Evolutionary conservation across 2,888 invertebrate species (phyloP), one percentile per base, ranked within the genome.

Genomic region (Orchesella flavescens): DNA sequence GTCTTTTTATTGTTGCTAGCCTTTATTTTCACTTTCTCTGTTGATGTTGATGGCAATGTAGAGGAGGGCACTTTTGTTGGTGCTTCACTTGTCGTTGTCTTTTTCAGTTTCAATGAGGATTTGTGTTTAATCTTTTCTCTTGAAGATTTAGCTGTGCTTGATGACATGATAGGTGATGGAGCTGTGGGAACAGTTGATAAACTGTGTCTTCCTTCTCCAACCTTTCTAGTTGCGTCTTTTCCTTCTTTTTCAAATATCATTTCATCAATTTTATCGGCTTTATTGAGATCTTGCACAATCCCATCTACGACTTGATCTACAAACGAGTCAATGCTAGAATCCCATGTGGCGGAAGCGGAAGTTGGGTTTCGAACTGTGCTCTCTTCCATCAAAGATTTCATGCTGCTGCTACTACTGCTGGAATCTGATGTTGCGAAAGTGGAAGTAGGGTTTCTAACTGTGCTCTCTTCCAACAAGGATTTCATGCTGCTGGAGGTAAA

Each of bases 281-380:
- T 83, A 53, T 85, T 84, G 15, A 85, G 46, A 46, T 83, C 80
- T 5, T 68, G 63, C 10, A 84, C 85, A 69, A 85, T 80, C n/a
- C 85, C 83, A 68, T 83, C 83, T 4, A 85, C 84, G 12, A 85
- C 85, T 68, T 85, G 84, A 61, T 85, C 84, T 1, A 85, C 80
- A 55, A 85, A 85, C 21, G 77, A 77, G 71, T 85, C 84, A 34
- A 85, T 73, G 61, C 79, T 84, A 15, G 68, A 57, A 21, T 84
- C 84, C 84, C 78, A 84, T 17, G 68, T 53, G 34, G 59, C 49
- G n/a, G 79, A 71, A 19, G 59, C 13, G 13, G 79, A 61, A 19
- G 68, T 23, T 9, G 44, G 34, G 55, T 12, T 68, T n/a, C 68
- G 2, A 1, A 10, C 53, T n/a, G 71, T 55, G 71, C 55, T 61